Evolutionary conservation across 2,113 vertebrate species (phyloP).

Genomic region (Sialia sialis): DNA sequence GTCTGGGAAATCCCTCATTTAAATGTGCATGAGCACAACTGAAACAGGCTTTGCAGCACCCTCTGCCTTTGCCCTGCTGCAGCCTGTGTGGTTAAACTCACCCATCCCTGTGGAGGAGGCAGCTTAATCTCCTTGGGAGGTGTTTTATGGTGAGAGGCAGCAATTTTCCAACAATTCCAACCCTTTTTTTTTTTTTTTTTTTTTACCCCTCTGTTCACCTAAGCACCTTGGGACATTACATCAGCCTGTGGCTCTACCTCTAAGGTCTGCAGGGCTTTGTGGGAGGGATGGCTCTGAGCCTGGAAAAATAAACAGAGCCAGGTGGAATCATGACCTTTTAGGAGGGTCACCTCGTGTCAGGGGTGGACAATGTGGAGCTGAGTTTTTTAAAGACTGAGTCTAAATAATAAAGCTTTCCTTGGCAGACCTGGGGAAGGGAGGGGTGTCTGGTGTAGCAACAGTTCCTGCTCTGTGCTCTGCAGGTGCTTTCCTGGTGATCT

Average conservation of each 20-base stretch:
- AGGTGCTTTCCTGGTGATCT: neutral
- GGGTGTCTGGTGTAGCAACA: neutral
- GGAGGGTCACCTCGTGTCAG: neutral
- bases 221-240: neutral
- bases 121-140: neutral
- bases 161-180: neutral
- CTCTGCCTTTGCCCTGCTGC: neutral
- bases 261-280: neutral
- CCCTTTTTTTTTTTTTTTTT: neutral
- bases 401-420: neutral
- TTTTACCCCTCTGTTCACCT: neutral
- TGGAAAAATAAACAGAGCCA: neutral
- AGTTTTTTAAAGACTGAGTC: neutral
- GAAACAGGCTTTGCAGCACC: neutral
- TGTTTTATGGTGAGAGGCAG: neutral
- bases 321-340: neutral
- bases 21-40: neutral
- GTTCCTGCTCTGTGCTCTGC: neutral
- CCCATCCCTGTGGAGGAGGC: neutral
- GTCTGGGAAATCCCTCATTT: neutral
- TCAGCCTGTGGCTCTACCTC: neutral
- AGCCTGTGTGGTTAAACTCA: neutral
- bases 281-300: neutral
- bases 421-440: neutral
- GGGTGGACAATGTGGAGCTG: accelerated